phyloP scores from a whole-genome alignment of 2,113 vertebrate species.

The Takifugu bimaculatus region DNA sequence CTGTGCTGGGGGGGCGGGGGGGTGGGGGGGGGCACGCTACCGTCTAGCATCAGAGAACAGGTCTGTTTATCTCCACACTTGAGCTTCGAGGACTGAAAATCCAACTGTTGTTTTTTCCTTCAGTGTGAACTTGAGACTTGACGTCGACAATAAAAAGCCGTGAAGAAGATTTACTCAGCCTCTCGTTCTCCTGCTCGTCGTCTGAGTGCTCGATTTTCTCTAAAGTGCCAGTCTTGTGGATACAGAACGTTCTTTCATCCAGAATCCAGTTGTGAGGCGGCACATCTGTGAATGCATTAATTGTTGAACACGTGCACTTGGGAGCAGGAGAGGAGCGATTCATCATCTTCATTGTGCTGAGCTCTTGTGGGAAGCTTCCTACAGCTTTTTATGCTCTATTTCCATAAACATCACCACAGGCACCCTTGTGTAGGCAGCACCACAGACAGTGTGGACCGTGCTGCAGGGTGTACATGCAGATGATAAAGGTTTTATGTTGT shows the following conservation, averaged over 20 bases:
- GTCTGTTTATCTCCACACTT: no score
- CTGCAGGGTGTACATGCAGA: slow-evolving; percentile 9
- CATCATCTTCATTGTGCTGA: slow-evolving; percentile 20
- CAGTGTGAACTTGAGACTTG: no score
- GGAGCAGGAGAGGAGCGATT: slow-evolving; percentile 27
- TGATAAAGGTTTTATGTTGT: slow-evolving; percentile 47
- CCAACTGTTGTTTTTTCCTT: no score
- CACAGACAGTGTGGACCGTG: slow-evolving; percentile 21
- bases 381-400: slow-evolving; percentile 37
- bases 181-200: no score
- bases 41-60: no score
- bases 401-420: slow-evolving; percentile 43
- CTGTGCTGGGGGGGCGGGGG: no score
- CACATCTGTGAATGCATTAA: slow-evolving; percentile 11
- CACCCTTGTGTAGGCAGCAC: slow-evolving; percentile 20
- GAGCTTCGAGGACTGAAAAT: no score
- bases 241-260: background rate
- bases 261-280: background rate
- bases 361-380: slow-evolving; percentile 18
- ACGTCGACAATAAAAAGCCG: no score
- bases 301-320: slow-evolving; percentile 16
- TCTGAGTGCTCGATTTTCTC: no score
- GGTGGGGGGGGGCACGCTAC: no score
- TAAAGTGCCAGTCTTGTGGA: background rate
- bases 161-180: no score